Percentiles rank a stretch among this genome's conserved stretches.
These are phyloP conservation scores for Zaprionus inermis DNA, from an alignment of 1,140 invertebrate species.

Conservation along the genomic window DNA sequence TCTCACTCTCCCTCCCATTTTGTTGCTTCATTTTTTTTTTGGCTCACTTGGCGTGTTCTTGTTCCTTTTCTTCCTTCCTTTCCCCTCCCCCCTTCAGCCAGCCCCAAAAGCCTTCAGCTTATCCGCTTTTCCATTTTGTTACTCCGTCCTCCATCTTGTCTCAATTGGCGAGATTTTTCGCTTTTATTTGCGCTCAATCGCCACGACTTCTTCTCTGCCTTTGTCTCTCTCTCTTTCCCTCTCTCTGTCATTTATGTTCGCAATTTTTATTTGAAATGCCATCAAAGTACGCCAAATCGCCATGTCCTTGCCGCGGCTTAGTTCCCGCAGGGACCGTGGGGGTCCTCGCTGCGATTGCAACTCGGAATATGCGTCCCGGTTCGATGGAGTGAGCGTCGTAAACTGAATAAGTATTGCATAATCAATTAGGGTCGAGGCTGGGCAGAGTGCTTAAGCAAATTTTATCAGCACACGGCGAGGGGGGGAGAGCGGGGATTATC, in stretches of 20 bases:
- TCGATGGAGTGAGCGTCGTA: conserved; percentile 20
- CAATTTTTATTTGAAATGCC: conserved; percentile 73
- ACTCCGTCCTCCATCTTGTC: not conserved
- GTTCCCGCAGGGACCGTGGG: not conserved
- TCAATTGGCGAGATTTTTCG: conserved; percentile 69
- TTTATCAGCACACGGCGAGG: not conserved
- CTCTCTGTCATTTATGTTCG: conserved; percentile 60
- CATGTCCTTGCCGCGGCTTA: conserved; percentile 38
- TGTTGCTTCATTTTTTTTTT: conserved; percentile 8
- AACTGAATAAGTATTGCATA: conserved; percentile 55
- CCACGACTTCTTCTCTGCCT: conserved; percentile 23
- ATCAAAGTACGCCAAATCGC: conserved; percentile 59
- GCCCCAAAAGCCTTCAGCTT: conserved; percentile 8
- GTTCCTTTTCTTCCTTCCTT: not conserved
- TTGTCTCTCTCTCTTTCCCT: not conserved
- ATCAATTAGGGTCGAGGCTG: conserved; percentile 51
- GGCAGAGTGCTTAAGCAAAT: conserved; percentile 23
- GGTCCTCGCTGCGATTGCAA: conserved; percentile 6
- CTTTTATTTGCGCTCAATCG: conserved; percentile 75
- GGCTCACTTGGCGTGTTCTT: conserved; percentile 1
- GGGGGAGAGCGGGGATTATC: not conserved
- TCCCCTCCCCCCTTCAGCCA: not conserved
- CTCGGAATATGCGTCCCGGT: conserved; percentile 7
- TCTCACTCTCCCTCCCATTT: not conserved
- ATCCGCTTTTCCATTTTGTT: conserved; percentile 30